phyloP scores from a whole-genome alignment of 2,113 vertebrate genomes.

The Nycticorax nycticorax region DNA sequence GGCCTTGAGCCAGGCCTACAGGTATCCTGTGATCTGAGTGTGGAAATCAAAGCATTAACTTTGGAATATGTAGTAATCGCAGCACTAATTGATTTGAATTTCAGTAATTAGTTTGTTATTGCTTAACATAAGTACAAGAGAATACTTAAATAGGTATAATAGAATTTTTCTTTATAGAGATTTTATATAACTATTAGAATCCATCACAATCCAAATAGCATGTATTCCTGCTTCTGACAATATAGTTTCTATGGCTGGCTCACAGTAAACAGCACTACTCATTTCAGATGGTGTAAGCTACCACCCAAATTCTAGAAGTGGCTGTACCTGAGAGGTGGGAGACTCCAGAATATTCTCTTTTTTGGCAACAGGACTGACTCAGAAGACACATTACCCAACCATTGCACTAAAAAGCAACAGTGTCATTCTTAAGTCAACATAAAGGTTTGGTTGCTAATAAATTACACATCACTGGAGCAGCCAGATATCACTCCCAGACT shows the following conservation, averaged over 20 bases:
- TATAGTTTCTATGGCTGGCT: not conserved
- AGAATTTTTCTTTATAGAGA: not conserved
- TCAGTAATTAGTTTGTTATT: constrained; percentile 35
- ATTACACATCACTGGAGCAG: not conserved
- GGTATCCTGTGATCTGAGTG: not conserved
- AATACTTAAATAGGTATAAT: constrained; percentile 12
- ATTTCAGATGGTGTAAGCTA: not conserved
- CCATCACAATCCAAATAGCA: not conserved
- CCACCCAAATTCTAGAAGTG: not conserved
- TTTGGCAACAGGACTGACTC: not conserved
- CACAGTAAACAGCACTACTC: not conserved
- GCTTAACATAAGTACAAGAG: constrained; percentile 3
- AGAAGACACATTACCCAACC: not conserved
- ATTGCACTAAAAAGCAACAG: not conserved
- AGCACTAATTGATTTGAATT: constrained; percentile 26
- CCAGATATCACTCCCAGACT: not conserved
- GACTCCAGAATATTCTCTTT: not conserved
- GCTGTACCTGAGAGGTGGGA: not conserved
- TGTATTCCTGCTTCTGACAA: not conserved
- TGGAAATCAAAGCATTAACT: constrained; percentile 39
- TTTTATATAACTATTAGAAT: not conserved
- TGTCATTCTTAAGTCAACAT: not conserved
- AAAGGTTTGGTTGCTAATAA: not conserved
- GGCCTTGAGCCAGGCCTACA: not conserved
- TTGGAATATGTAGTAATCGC: constrained; percentile 4